Conservation (phyloP, 2,888 invertebrate genomes). For the Melanargia galathea region DNA sequence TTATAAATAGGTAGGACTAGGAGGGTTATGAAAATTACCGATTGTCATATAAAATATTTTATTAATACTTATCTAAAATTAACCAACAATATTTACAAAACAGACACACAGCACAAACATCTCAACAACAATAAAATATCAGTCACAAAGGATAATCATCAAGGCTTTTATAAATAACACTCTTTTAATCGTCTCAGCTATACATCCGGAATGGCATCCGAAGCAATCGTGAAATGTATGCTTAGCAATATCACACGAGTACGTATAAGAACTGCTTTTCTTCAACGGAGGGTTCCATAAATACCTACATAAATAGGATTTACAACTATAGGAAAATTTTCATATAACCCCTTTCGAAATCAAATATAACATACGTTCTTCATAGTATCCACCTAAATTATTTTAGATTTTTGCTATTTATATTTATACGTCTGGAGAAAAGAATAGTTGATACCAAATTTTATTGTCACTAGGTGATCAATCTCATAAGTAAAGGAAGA, state of each 20-base stretch:
- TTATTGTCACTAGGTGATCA: no score
- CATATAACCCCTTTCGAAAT: background rate
- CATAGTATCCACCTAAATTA: background rate
- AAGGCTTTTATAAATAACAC: constrained; percentile 14
- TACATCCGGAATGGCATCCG: no score
- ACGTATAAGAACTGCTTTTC: background rate
- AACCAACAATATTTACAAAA: constrained; percentile 56
- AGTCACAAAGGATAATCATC: constrained; percentile 15
- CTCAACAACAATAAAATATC: constrained; percentile 23
- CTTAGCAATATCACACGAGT: background rate
- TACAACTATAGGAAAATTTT: background rate
- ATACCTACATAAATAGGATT: background rate
- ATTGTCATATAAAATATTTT: background rate
- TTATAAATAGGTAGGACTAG: no score
- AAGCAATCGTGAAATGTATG: no score
- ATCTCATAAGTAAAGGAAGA: no score
- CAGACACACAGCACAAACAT: constrained; percentile 34
- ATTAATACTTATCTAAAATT: constrained; percentile 47
- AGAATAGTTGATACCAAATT: no score
- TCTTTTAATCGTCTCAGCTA: background rate
- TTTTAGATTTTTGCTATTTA: background rate
- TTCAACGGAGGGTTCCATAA: background rate
- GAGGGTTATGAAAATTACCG: background rate
- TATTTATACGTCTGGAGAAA: no score
- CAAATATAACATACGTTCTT: no score